Evolutionary conservation across 1,140 invertebrate genomes (phyloP).

Genomic region (Protaetia brevitarsis): DNA sequence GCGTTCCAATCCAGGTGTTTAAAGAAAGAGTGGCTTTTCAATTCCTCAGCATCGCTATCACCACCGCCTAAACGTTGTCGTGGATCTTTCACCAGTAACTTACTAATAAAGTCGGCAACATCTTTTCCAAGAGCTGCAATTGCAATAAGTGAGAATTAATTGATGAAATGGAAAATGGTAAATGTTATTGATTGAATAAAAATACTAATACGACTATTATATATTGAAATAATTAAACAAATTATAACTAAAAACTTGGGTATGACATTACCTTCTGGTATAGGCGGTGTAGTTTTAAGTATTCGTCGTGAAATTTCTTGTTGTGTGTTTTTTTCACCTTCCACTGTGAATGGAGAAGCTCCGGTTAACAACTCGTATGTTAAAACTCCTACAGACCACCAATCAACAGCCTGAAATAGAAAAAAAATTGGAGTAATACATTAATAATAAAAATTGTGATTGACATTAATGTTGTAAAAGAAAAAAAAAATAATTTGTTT

Average conservation of each 20-base stretch:
- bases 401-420: conserved; percentile 82
- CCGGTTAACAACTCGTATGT: conserved; percentile 96
- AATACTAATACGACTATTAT: no score
- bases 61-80: conserved; percentile 80
- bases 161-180: neutral
- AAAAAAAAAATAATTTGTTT: no score
- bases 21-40: conserved; percentile 86
- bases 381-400: conserved; percentile 97
- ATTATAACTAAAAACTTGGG: conserved; percentile 26
- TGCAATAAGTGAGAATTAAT: conserved; percentile 1
- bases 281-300: conserved; percentile 79
- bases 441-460: no score
- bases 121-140: conserved; percentile 54
- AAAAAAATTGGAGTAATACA: conserved; percentile 11
- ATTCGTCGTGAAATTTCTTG: conserved; percentile 92
- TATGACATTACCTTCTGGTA: conserved; percentile 73
- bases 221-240: no score
- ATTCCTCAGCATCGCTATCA: conserved; percentile 72
- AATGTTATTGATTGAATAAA: no score
- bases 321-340: conserved; percentile 88
- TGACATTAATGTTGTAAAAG: no score
- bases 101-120: conserved; percentile 63
- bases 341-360: conserved; percentile 95
- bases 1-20: conserved; percentile 73
- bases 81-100: conserved; percentile 86